Conservation (phyloP, 2,888 invertebrate species). For the Caenorhabditis panamensis region DNA sequence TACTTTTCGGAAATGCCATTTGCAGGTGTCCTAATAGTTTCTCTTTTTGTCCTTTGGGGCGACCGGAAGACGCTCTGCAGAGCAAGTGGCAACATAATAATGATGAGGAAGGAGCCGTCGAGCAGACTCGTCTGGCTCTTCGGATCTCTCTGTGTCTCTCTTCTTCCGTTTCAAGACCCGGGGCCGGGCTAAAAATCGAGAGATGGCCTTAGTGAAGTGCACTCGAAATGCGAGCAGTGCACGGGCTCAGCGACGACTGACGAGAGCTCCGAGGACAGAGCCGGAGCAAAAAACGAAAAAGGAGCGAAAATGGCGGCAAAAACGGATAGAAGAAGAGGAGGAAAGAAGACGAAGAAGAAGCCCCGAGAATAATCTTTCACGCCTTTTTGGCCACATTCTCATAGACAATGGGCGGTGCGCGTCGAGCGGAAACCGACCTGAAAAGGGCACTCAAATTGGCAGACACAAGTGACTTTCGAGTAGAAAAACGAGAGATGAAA, state of each 20-base stretch:
- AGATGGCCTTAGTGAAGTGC: slow-evolving; percentile 21
- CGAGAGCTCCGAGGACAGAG: slow-evolving; percentile 8
- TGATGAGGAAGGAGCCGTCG: slow-evolving; percentile 7
- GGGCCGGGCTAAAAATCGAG: slow-evolving; percentile 18
- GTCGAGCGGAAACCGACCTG: slow-evolving; percentile 35
- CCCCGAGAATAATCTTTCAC: slow-evolving; percentile 50
- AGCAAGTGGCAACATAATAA: background rate
- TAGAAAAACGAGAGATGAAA: background rate
- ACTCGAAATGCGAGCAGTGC: slow-evolving; percentile 27
- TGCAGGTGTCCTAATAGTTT: slow-evolving; percentile 9
- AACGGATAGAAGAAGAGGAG: slow-evolving; percentile 1
- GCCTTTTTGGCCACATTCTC: slow-evolving; percentile 53
- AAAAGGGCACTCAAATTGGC: slow-evolving; percentile 29
- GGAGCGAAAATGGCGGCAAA: slow-evolving; percentile 18
- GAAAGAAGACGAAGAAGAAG: slow-evolving; percentile 22
- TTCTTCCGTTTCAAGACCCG: background rate
- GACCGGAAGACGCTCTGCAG: slow-evolving; percentile 11
- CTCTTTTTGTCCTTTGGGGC: slow-evolving; percentile 3
- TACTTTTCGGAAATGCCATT: slow-evolving; percentile 5
- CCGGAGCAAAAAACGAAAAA: slow-evolving; percentile 15
- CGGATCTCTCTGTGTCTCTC: background rate
- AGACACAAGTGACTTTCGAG: background rate
- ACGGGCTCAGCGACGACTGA: background rate
- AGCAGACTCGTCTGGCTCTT: background rate
- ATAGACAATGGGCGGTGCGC: slow-evolving; percentile 33